Evolutionary conservation across 1,140 invertebrate species (phyloP).

Genomic region (Hyles vespertilio): DNA sequence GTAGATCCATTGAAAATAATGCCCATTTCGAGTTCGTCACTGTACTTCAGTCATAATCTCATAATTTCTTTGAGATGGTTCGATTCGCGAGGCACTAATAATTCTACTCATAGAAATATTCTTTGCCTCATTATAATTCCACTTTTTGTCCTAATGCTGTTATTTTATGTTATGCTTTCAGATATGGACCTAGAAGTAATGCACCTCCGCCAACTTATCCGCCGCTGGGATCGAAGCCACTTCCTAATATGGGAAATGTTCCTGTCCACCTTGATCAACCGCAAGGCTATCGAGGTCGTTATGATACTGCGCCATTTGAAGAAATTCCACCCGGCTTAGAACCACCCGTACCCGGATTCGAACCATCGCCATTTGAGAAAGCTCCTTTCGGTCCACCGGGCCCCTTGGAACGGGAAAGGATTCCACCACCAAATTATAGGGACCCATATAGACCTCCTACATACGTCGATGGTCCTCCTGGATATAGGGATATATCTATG

Average conservation of each 20-base stretch:
- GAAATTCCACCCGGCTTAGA: conserved; percentile 70
- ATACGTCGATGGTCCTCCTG: conserved; percentile 45
- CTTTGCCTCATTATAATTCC: neutral
- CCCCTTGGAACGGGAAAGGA: conserved; percentile 54
- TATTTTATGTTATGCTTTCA: conserved; percentile 40
- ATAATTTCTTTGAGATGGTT: conserved; percentile 20
- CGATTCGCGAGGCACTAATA: conserved; percentile 31
- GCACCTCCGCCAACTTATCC: conserved; percentile 47
- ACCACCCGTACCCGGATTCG: conserved; percentile 75
- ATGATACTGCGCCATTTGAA: conserved; percentile 61
- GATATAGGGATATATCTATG: conserved; percentile 50
- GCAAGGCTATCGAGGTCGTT: conserved; percentile 57
- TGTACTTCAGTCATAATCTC: neutral
- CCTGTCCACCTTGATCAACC: conserved; percentile 40
- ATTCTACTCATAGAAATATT: too few relatives aligned
- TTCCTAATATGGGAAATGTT: conserved; percentile 36
- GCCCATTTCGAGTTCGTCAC: neutral
- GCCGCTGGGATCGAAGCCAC: conserved; percentile 45
- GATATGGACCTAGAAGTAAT: conserved; percentile 62
- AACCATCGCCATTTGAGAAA: conserved; percentile 69
- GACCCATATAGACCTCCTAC: conserved; percentile 54
- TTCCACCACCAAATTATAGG: conserved; percentile 55
- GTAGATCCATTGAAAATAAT: neutral
- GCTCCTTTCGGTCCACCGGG: conserved; percentile 52
- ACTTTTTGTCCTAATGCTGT: neutral